Evolutionary conservation across 2,888 invertebrate genomes (phyloP).

Genomic region (Nephrotoma appendiculata): DNA sequence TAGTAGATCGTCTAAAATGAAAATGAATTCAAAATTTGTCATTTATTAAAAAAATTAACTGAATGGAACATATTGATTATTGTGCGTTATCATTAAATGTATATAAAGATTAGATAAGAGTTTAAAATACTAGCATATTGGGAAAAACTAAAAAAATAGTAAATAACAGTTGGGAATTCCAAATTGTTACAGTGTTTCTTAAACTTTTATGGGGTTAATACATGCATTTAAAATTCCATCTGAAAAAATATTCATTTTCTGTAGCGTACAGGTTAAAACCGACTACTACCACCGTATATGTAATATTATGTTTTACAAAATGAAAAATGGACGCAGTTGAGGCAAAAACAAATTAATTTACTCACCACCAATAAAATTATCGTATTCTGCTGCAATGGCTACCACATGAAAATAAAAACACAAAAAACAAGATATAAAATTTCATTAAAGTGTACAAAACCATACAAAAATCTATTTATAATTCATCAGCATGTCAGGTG

Average conservation of each 20-base stretch:
- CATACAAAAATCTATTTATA: neutral
- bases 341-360: neutral
- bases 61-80: neutral
- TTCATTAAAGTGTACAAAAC: neutral
- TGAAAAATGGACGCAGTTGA: neutral
- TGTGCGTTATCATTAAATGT: neutral
- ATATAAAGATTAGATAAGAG: neutral
- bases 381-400: constrained; percentile 11
- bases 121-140: neutral
- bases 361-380: constrained; percentile 10
- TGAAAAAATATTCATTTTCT: neutral
- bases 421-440: constrained; percentile 6
- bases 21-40: neutral
- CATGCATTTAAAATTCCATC: neutral
- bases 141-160: neutral
- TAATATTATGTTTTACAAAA: neutral
- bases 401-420: constrained; percentile 36
- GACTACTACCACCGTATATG: neutral
- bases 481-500: neutral
- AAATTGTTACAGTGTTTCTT: too few relatives aligned
- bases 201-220: too few relatives aligned
- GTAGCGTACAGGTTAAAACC: neutral
- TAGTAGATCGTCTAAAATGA: constrained; percentile 19
- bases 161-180: neutral
- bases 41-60: neutral